Base-by-base conservation (phyloP, 30 jellyfish, hydroid and myxozoan genomes). In the Aurelia sp. region DNA sequence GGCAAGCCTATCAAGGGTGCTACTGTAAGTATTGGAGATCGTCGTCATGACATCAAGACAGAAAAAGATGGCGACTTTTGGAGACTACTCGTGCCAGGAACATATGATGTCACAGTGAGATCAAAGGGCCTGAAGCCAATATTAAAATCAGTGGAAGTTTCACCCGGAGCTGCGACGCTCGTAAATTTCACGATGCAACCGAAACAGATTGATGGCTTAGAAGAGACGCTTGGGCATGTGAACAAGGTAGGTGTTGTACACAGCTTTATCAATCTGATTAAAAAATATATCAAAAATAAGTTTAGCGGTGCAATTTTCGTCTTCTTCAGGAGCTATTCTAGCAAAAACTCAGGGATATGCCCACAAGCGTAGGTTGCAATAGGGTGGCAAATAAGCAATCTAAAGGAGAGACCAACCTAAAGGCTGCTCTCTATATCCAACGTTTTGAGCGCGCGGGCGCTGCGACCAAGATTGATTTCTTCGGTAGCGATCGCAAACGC, bases 21-120 rank as follows among this genome's bases (percentile, higher is more conserved):
- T 33, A 74, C 94, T 6, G 80, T 96, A 13, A 90, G 95, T 61
- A 83, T 96, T 57, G 96, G 96, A 0, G 99, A 96, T 74, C 92
- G 99, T 20, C 67, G 92, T 16, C 97, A 96, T 44, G 99, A 90
- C 82, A 74, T 96, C 47, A 75, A 61, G 13, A 51, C 98, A 10
- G 80, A 85, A 41, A 88, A 81, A 62, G 99, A 96, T 71, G 99
- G 99, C n/a, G 99, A 96, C 76, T 96, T 78, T 57, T 96, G 98
- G 98, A 86, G 99, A 40, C 79, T 96, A 72, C 80, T 96, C 19
- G 98, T 96, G 12, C 99, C 99, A 0, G 99, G 99, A 10, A 96
- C 98, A 9, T 96, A 96, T 73, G 98, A 96, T 53, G 93, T 96
- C 82, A 84, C 94, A 27, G 96, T 85, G 10, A 95, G 90, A 55